These are phyloP conservation scores for Neoaliturus tenellus DNA, from an alignment of 2,888 invertebrate species.

Conservation along the genomic window DNA sequence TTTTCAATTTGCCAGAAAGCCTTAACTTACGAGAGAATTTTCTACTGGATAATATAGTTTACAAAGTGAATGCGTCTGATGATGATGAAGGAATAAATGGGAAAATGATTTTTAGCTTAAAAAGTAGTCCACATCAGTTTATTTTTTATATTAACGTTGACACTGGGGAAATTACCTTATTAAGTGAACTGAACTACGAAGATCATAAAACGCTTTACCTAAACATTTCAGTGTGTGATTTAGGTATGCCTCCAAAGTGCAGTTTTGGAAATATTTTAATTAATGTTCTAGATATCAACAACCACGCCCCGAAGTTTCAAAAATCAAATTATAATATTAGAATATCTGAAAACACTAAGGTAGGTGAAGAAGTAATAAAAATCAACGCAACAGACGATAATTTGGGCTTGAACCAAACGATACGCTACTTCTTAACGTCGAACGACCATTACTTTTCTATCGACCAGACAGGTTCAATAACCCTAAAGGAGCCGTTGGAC, in stretches of 20 bases:
- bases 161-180: conserved; percentile 88
- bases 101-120: conserved; percentile 89
- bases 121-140: conserved; percentile 88
- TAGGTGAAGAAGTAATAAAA: conserved; percentile 89
- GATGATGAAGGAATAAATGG: conserved; percentile 95
- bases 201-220: conserved; percentile 87
- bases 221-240: conserved; percentile 90
- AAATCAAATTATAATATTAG: conserved; percentile 87
- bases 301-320: conserved; percentile 91
- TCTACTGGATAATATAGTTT: conserved; percentile 83
- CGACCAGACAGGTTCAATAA: conserved; percentile 81
- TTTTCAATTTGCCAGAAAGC: conserved; percentile 87
- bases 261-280: conserved; percentile 85
- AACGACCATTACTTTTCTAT: neutral
- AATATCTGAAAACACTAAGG: conserved; percentile 89
- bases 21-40: conserved; percentile 91
- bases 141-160: conserved; percentile 91
- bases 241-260: conserved; percentile 87
- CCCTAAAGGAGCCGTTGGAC: conserved; percentile 86
- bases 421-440: neutral
- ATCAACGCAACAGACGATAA: conserved; percentile 91
- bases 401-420: conserved; percentile 68
- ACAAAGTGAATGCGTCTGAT: conserved; percentile 85
- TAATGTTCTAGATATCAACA: conserved; percentile 90
- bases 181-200: conserved; percentile 92